Conservation (phyloP, 2,113 vertebrate genomes). For the Limnothrissa miodon region DNA sequence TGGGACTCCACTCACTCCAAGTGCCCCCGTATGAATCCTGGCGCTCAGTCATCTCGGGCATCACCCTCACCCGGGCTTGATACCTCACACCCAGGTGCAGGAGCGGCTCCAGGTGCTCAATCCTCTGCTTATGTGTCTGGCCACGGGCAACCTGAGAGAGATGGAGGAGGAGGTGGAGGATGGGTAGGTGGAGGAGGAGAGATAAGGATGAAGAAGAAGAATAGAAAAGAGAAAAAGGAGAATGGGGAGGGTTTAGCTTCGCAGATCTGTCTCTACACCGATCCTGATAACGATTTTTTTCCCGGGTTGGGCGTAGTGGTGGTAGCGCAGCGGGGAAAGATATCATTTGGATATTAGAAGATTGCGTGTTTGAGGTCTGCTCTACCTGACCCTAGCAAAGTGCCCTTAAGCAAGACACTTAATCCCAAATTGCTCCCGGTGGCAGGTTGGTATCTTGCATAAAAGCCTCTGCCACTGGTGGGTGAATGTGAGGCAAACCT, state of each 20-base stretch:
- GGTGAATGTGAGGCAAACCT: too few species aligned
- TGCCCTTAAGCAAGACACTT: too few species aligned
- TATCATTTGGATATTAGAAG: too few species aligned
- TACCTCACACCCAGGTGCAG: conserved; percentile 19
- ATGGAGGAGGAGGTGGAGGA: not conserved
- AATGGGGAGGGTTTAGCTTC: not conserved
- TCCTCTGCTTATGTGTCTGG: not conserved
- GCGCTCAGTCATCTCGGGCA: rapidly evolving
- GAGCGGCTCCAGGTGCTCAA: not conserved
- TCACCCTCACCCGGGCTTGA: conserved; percentile 60
- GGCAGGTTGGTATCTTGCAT: too few species aligned
- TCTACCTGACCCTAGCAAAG: too few species aligned
- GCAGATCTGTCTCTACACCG: too few species aligned
- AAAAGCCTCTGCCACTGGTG: too few species aligned
- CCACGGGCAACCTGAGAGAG: not conserved
- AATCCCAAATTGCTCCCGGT: too few species aligned
- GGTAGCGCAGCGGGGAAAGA: too few species aligned
- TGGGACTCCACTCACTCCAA: conserved; percentile 73
- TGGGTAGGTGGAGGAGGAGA: not conserved
- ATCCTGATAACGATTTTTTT: too few species aligned
- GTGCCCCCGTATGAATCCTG: rapidly evolving
- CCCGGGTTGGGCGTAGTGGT: too few species aligned
- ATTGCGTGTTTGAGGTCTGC: too few species aligned
- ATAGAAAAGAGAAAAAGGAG: not conserved
- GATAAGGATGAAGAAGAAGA: not conserved